Evolutionary conservation across 1,140 invertebrate species (phyloP).

Genomic region (Coelopa frigida): DNA sequence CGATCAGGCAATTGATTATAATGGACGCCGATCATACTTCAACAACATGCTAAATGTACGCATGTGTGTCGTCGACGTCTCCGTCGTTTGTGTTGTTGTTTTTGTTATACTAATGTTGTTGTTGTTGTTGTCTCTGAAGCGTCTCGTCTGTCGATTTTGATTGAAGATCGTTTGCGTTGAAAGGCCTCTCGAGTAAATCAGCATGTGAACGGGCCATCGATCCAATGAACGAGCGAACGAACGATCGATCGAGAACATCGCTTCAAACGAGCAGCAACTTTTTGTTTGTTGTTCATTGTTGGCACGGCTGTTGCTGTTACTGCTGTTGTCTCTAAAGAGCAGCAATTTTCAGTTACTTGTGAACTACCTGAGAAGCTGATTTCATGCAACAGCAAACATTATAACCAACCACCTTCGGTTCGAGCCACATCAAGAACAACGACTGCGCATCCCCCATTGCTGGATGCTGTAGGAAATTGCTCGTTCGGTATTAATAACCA

Average conservation of each 20-base stretch:
- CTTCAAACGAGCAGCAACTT: not conserved
- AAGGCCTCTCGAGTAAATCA: conserved; percentile 11
- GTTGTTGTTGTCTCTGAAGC: not conserved
- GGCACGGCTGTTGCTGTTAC: conserved; percentile 4
- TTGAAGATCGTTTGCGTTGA: conserved; percentile 8
- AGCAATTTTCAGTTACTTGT: conserved; percentile 43
- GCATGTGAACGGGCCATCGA: conserved; percentile 1
- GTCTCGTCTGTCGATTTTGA: conserved; percentile 1
- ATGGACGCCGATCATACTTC: conserved; percentile 43
- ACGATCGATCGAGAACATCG: not conserved
- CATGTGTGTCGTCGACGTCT: conserved; percentile 12
- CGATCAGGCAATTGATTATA: conserved; percentile 45
- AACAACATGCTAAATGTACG: conserved; percentile 44
- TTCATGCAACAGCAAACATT: conserved; percentile 3
- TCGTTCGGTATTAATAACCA: conserved; percentile 44
- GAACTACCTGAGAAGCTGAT: conserved; percentile 43
- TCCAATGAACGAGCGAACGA: too few species aligned
- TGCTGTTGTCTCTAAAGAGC: conserved; percentile 6
- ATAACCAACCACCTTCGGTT: too few species aligned
- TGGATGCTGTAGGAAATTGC: too few species aligned
- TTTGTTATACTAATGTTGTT: conserved; percentile 1
- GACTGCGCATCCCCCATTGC: too few species aligned
- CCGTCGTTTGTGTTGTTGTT: conserved; percentile 3
- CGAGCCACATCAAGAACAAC: too few species aligned
- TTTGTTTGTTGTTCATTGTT: not conserved